Evolutionary conservation across 2,888 invertebrate species (phyloP), one percentile per base, ranked within the genome.

Genomic region (Cyclophora albipunctata): DNA sequence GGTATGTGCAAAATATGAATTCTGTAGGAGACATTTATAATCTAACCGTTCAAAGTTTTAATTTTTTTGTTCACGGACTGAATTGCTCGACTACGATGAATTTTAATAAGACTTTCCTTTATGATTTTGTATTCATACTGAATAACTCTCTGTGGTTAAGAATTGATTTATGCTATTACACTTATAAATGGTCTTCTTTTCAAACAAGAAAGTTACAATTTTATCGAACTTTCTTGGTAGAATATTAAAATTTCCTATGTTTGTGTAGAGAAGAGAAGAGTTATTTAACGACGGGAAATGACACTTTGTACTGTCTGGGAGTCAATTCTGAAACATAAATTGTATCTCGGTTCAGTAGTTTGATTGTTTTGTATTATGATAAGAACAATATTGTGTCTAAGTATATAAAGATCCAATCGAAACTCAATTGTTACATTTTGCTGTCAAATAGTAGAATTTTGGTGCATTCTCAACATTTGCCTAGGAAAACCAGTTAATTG

Each of bases 141-240:
- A 67, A 69, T 69, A 70, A 60, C 67, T 68, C 62, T 62, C 64
- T 62, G 60, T 64, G 73, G 73, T 65, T 71, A 66, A 68, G 67
- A 76, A 76, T 75, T 75, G 75, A 78, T 78, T 77, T 77, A 77
- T 75, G 72, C 70, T 72, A 69, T 74, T 73, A 71, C 70, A 64
- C 66, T 67, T 71, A 69, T 63, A 70, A 74, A 76, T 71, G 65
- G 57, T 61, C 53, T 63, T 66, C 63, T 60, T 63, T 64, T 56
- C 55, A 64, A 68, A 68, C 67, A 59, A 60, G 61, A 58, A 58
- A 58, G 59, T 64, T 70, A 60, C 60, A 57, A 63, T 62, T 55
- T 58, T 61, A 56, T 52, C 48, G 45, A 50, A 51, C 49, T 51
- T 51, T 34, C 52, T 51, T 53, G 34, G 34, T 42, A 33, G 57